Evolutionary conservation across 2,888 invertebrate species (phyloP).

Genomic region (Endomychus coccineus): DNA sequence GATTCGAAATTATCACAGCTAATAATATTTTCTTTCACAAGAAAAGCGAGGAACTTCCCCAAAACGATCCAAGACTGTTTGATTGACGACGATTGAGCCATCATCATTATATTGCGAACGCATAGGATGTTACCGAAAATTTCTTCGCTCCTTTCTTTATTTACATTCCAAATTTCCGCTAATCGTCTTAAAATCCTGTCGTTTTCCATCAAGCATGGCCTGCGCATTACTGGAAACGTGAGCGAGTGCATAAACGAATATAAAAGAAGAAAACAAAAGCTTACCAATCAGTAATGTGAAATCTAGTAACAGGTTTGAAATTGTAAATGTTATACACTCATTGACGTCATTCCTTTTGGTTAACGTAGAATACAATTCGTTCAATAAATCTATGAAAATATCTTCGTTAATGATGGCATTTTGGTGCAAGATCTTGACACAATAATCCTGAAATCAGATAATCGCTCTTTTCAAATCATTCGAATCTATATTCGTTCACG

Average conservation of each 20-base stretch:
- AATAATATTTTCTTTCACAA: constrained; percentile 52
- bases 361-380: constrained; percentile 25
- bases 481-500: too few species aligned
- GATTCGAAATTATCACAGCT: constrained; percentile 55
- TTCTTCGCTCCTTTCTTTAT: constrained; percentile 20
- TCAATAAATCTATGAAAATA: constrained; percentile 18
- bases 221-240: constrained; percentile 26
- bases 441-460: constrained; percentile 17
- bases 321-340: constrained; percentile 27
- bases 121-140: constrained; percentile 33
- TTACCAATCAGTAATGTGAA: constrained; percentile 33
- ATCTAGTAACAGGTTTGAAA: constrained; percentile 32
- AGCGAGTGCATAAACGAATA: constrained; percentile 6
- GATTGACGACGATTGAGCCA: constrained; percentile 24
- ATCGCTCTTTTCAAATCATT: too few species aligned
- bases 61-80: constrained; percentile 29
- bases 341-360: constrained; percentile 36
- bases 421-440: constrained; percentile 16
- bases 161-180: constrained; percentile 24
- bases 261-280: too few species aligned
- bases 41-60: constrained; percentile 26
- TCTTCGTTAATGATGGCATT: constrained; percentile 8
- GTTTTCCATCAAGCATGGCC: constrained; percentile 17
- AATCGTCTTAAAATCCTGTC: constrained; percentile 19
- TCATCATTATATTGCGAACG: constrained; percentile 31